These are phyloP conservation scores for Oikopleura dioica DNA, from an alignment of 23 tunicate species.

Conservation along the genomic window DNA sequence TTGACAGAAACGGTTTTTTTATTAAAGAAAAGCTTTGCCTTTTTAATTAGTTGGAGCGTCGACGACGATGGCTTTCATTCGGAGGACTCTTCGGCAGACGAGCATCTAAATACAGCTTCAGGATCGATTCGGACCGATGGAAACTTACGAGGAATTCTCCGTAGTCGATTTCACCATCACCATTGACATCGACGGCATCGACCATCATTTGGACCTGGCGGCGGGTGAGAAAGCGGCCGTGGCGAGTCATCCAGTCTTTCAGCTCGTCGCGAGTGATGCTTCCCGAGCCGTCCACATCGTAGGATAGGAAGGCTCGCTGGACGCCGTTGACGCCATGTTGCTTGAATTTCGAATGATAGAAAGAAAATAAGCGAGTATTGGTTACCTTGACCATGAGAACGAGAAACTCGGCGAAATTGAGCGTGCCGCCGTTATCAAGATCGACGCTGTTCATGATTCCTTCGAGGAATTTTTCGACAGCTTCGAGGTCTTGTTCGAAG, in stretches of 20 bases:
- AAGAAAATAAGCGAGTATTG: too few species aligned
- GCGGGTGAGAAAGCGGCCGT: slow-evolving; percentile 10
- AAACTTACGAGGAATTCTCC: background rate
- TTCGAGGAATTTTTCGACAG: background rate
- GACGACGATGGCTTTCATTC: too few species aligned
- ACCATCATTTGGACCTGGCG: slow-evolving; percentile 9
- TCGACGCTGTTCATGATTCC: background rate
- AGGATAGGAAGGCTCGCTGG: background rate
- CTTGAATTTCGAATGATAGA: too few species aligned
- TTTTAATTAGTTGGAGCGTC: too few species aligned
- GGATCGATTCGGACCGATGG: too few species aligned
- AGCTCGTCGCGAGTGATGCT: slow-evolving; percentile 12
- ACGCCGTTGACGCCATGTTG: slow-evolving; percentile 14
- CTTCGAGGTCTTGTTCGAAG: background rate
- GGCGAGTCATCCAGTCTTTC: slow-evolving; percentile 8
- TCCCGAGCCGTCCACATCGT: slow-evolving; percentile 3
- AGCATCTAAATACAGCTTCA: too few species aligned
- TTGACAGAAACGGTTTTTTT: too few species aligned
- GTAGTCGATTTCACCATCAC: slow-evolving; percentile 5
- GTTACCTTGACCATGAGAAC: slow-evolving; percentile 6
- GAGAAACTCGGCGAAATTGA: slow-evolving; percentile 6
- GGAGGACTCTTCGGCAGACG: too few species aligned
- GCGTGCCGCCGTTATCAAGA: background rate
- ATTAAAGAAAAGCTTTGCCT: too few species aligned
- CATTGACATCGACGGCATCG: slow-evolving; percentile 7